Conservation (phyloP, 2,113 vertebrate genomes). For the Chaetorhynchus papuensis region DNA sequence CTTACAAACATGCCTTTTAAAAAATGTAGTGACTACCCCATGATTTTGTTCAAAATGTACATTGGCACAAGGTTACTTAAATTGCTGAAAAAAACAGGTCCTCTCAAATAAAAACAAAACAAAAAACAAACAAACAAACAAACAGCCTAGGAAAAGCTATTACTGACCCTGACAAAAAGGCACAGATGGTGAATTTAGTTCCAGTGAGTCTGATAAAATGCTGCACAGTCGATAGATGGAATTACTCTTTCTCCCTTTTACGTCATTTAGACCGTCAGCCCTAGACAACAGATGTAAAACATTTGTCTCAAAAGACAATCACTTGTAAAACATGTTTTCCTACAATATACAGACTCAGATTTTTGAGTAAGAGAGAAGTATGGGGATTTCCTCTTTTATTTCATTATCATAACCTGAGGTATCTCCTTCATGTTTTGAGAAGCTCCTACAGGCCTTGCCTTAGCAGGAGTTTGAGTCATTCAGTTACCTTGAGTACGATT, state of each 20-base stretch:
- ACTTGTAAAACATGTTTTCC: neutral
- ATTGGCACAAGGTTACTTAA: neutral
- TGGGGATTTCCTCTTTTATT: neutral
- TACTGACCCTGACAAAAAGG: neutral
- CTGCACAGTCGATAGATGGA: neutral
- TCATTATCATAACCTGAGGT: neutral
- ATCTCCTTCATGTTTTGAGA: neutral
- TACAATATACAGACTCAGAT: neutral
- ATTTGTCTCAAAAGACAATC: neutral
- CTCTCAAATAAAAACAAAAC: neutral
- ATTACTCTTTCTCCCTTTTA: conserved; percentile 7
- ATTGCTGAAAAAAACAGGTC: neutral
- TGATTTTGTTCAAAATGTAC: neutral
- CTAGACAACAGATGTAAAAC: neutral
- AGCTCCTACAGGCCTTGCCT: neutral
- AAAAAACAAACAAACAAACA: neutral
- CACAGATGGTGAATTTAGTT: neutral
- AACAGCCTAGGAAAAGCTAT: neutral
- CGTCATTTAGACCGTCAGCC: neutral
- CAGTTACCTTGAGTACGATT: neutral
- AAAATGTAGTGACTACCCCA: neutral
- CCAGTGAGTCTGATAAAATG: neutral
- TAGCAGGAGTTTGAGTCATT: neutral
- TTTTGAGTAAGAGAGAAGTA: neutral
- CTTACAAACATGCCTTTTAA: neutral